Evolutionary conservation across 2,797 vertebrate species (phyloP), one percentile per base, ranked within the genome.

Genomic region (Fistularia commersonii): DNA sequence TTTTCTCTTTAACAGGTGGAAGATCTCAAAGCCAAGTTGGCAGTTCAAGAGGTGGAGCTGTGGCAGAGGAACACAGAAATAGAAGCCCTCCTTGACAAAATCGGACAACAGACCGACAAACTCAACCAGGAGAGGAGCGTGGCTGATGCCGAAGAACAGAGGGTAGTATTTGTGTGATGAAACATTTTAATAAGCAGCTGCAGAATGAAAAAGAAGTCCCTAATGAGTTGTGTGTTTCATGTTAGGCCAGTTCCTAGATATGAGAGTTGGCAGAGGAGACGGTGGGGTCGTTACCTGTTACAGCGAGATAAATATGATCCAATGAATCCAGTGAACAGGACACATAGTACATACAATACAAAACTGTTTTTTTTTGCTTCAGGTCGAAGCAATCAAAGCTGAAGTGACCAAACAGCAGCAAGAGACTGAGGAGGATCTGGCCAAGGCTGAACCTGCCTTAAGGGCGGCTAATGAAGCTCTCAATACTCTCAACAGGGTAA

Each of bases 1-100:
- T 45, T 33, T 3, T 38, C 32, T 8, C n/a, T 36, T 7, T 58
- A 1, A 45, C 14, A 95, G 91, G 92, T 96, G 72, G 91, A 97
- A 89, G 92, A 96, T 81, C 83, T 93, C 64, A 95, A 92, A 74
- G 91, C 91, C 66, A 92, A 93, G 86, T 80, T 93, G 74, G 91
- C 91, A 35, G 61, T 92, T 75, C 92, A 94, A 80, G 91, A 93
- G 80, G 91, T 88, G 77, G 92, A 93, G 86, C 82, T 96, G 81
- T 90, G 89, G 87, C 90, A 90, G 77, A 91, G 89, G 77, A 95
- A 94, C 83, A 88, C 89, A 47, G 93, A 91, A 59, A 87, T 82
- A 0, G 88, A 93, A 82, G 86, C 86, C 34, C 86, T 91, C 46
- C 83, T 77, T 43, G 72, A 82, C 56, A 89, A 93, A 85, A 90